Evolutionary conservation across 2,797 vertebrate genomes (phyloP), one percentile per base, ranked within the genome.

Genomic region (Rhinatrema bivittatum): DNA sequence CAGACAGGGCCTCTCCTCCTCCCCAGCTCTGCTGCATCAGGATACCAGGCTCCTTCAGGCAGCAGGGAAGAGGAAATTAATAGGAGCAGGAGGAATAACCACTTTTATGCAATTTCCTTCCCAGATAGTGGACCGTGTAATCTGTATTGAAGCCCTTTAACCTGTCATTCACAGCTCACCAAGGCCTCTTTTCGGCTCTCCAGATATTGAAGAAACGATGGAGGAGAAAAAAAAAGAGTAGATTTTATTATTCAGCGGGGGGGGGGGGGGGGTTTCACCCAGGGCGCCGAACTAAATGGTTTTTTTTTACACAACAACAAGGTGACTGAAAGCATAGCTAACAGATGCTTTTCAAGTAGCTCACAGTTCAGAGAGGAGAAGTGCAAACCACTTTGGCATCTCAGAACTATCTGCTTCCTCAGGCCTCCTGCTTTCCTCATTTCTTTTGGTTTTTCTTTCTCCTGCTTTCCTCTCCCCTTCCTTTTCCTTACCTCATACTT

Each of bases 61-160:
- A 78, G 74, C 75, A 68, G 63, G 25, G 50, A 62, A 70, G 52
- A 81, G 81, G 81, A 85, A 86, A 86, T 86, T 82, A 84, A 84
- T 75, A 81, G 78, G 74, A 78, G 76, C 65, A 64, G 75, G 76
- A 71, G 68, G 76, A 82, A 76, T 77, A 86, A 84, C 69, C 82
- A 83, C 78, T 79, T 86, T 78, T 71, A 79, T 79, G 81, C 81
- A 86, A 86, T 86, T 86, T 86, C 84, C 84, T 83, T 70, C 61
- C 68, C 65, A 82, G 81, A 86, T 82, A 81, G 73, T 73, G 71
- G 78, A 61, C 78, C 74, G 72, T 76, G 74, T 85, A 83, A 84
- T 86, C 84, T 85, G 81, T 85, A 86, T 83, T 82, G 77, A 68
- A 74, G 65, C 77, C 76, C 80, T 84, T 85, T 81, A 85, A 81